These are phyloP conservation scores for Echinometra lucunter DNA, from an alignment of 53 echinoderm and acorn worm species.

Conservation along the genomic window DNA sequence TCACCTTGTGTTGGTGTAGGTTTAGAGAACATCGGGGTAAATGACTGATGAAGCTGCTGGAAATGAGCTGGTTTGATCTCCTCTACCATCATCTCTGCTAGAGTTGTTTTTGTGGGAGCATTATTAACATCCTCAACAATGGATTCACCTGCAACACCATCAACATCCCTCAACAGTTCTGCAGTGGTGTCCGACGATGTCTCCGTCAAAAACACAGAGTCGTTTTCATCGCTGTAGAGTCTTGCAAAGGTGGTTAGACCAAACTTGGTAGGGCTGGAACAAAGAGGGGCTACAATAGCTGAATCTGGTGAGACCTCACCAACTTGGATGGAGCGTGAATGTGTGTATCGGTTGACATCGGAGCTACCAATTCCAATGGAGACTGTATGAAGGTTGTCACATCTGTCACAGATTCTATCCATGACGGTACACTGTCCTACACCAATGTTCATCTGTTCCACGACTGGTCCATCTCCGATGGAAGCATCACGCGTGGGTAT, in stretches of 20 bases:
- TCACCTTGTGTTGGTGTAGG: conserved; percentile 15
- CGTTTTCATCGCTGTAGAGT: conserved; percentile 5
- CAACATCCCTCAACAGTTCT: conserved; percentile 5
- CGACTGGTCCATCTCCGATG: conserved; percentile 69
- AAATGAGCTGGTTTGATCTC: conserved; percentile 40
- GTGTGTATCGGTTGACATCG: conserved; percentile 78
- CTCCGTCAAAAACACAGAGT: conserved; percentile 61
- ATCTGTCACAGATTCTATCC: conserved; percentile 83
- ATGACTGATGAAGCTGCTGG: conserved; percentile 30
- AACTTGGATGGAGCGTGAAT: conserved; percentile 77
- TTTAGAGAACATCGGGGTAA: not conserved
- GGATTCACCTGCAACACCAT: not conserved
- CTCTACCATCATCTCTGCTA: conserved; percentile 56
- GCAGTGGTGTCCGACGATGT: conserved; percentile 19
- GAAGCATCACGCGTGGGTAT: conserved; percentile 69
- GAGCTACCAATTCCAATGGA: conserved; percentile 79
- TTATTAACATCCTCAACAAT: conserved; percentile 15
- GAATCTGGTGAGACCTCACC: conserved; percentile 45
- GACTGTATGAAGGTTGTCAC: conserved; percentile 75
- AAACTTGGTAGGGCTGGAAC: conserved; percentile 50
- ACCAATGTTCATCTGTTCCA: conserved; percentile 66
- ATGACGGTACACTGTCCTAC: conserved; percentile 79
- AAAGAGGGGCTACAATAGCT: conserved; percentile 45
- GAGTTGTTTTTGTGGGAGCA: not conserved
- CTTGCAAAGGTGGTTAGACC: conserved; percentile 47